Evolutionary conservation across 2,888 invertebrate genomes (phyloP), one percentile per base, ranked within the genome.

Genomic region (Agrochola macilenta): DNA sequence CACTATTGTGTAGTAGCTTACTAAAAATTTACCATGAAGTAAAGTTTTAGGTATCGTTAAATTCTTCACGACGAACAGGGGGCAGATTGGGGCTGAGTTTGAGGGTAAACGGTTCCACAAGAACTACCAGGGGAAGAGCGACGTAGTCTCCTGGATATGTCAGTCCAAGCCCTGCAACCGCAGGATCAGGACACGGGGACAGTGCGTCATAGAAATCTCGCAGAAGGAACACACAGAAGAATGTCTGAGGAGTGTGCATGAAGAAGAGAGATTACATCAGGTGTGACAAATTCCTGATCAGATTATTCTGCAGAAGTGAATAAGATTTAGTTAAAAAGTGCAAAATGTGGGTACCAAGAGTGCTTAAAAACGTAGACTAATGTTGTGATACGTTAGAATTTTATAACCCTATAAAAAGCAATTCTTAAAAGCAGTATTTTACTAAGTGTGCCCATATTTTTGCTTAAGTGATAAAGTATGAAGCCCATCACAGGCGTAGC

Each of bases 91-190:
- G 20, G 76, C 88, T 8, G 63, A 76, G 58, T 90, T 85, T 74
- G 80, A 87, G 11, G 87, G 88, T 14, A 77, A 76, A n/a, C 86
- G 75, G 61, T 91, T 87, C 69, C 80, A 90, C 79, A 90, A 89
- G 78, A 91, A 90, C 74, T 91, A 90, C 57, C 78, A 85, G 39
- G 87, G 86, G 1, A 81, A 75, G 57, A 69, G 69, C 11, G 81
- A 77, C 30, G 65, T 82, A 20, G 78, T 89, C 5, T 89, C 89
- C 9, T 89, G 90, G 88, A 78, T 78, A 54, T 89, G 89, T 77
- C 73, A 80, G n/a, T 83, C 74, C 61, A 81, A 72, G 17, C 68
- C 82, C 46, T 87, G 82, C 26, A 86, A 86, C 30, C 79, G 84
- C 26, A 82, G 90, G 61, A 84, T 91, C 26, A 78, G 86, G 43